Evolutionary conservation across 2,113 vertebrate species (phyloP).

Genomic region (Phrynosoma blainvillii): DNA sequence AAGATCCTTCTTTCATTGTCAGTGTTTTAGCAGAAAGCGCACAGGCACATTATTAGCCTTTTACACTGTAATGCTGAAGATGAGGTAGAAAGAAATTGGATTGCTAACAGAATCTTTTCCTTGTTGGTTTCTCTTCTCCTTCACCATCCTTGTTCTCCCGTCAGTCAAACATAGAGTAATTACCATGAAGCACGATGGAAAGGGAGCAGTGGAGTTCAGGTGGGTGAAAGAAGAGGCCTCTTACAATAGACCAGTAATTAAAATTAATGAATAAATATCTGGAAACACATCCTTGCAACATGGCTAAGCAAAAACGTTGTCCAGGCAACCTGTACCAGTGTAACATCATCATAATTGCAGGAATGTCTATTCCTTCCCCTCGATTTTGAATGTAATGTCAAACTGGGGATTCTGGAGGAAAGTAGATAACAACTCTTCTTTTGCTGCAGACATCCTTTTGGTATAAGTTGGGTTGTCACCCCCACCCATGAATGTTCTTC

Average conservation of each 20-base stretch:
- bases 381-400: background rate
- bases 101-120: conserved; percentile 6
- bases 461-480: too few relatives aligned
- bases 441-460: too few relatives aligned
- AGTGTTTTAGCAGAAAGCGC: background rate
- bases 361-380: background rate
- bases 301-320: conserved; percentile 29
- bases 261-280: conserved; percentile 62
- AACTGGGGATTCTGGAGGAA: background rate
- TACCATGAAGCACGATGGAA: conserved; percentile 50
- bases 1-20: background rate
- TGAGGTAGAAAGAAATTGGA: conserved; percentile 42
- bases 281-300: background rate
- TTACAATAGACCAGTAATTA: conserved; percentile 52
- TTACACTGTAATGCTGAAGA: conserved; percentile 55
- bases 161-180: conserved; percentile 71
- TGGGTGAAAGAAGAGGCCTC: conserved; percentile 29
- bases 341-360: background rate
- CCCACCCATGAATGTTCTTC: too few relatives aligned
- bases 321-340: background rate
- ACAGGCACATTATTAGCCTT: conserved; percentile 51
- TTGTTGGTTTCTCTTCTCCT: background rate
- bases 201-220: conserved; percentile 5
- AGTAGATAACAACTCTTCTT: too few relatives aligned
- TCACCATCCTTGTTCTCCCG: conserved; percentile 44